These are phyloP conservation scores for Isoperla grammatica DNA, from an alignment of 2,888 invertebrate genomes.

Conservation along the genomic window DNA sequence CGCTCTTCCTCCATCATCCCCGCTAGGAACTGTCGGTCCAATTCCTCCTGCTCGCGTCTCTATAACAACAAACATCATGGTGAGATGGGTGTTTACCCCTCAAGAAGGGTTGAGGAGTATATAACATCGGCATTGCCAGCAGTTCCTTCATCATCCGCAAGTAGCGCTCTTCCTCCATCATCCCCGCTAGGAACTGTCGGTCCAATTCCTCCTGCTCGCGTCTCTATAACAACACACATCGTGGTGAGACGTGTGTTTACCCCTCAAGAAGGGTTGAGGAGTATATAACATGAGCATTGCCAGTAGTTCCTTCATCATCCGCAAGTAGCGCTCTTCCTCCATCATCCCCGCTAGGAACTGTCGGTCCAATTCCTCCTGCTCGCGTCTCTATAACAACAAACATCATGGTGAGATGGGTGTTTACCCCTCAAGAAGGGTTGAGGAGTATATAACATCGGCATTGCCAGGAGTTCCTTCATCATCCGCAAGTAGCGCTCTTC, in stretches of 20 bases:
- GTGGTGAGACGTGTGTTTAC: too few relatives aligned
- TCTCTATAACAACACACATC: too few relatives aligned
- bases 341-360: slow-evolving; percentile 30
- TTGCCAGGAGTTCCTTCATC: slow-evolving; percentile 17
- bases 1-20: slow-evolving; percentile 31
- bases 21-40: slow-evolving; percentile 30
- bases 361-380: slow-evolving; percentile 31
- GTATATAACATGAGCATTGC: background rate
- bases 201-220: slow-evolving; percentile 32
- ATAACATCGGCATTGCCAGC: background rate
- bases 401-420: too few relatives aligned
- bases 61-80: too few relatives aligned
- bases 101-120: slow-evolving; percentile 19
- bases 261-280: slow-evolving; percentile 23
- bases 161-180: slow-evolving; percentile 31
- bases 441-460: background rate
- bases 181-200: slow-evolving; percentile 29
- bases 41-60: slow-evolving; percentile 30
- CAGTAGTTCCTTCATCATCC: slow-evolving; percentile 17
- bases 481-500: slow-evolving; percentile 26
- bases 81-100: too few relatives aligned
- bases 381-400: slow-evolving; percentile 25
- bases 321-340: slow-evolving; percentile 29
- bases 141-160: slow-evolving; percentile 17
- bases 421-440: too few relatives aligned